These are phyloP conservation scores for Polydrusus cervinus DNA, from an alignment of 2,888 invertebrate species.

Conservation along the genomic window DNA sequence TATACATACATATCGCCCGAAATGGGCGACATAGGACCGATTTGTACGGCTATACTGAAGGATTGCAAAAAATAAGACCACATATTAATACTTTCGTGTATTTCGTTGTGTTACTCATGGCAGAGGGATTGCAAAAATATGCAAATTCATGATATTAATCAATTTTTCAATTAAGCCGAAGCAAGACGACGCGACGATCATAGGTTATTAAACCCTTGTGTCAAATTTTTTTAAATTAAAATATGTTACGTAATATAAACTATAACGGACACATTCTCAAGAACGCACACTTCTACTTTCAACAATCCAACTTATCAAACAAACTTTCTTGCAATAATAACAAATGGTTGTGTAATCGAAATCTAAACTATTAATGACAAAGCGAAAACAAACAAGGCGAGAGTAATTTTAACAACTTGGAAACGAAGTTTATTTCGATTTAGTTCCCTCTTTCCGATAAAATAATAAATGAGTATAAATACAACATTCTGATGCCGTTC, in stretches of 20 bases:
- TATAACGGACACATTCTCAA: slow-evolving; percentile 12
- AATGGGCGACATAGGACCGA: too few relatives aligned
- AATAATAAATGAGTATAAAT: slow-evolving; percentile 30
- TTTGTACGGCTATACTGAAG: too few relatives aligned
- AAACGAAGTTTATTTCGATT: slow-evolving; percentile 25
- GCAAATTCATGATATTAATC: background rate
- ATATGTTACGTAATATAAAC: background rate
- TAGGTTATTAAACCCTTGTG: slow-evolving; percentile 1
- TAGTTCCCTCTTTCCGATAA: slow-evolving; percentile 23
- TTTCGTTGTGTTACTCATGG: too few relatives aligned
- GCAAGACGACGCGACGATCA: background rate
- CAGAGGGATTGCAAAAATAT: background rate
- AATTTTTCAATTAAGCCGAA: background rate
- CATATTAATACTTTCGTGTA: too few relatives aligned
- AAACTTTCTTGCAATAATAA: slow-evolving; percentile 15
- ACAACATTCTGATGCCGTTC: slow-evolving; percentile 30
- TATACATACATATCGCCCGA: too few relatives aligned
- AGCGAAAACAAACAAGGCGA: slow-evolving; percentile 25
- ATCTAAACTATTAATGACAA: slow-evolving; percentile 25
- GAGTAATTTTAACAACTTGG: slow-evolving; percentile 22
- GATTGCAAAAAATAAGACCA: too few relatives aligned
- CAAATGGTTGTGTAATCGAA: slow-evolving; percentile 20
- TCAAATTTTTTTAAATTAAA: background rate
- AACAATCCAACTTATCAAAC: slow-evolving; percentile 21
- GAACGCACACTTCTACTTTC: slow-evolving; percentile 12